These are phyloP conservation scores for Spea bombifrons DNA, from an alignment of 2,113 vertebrate genomes.

Conservation along the genomic window DNA sequence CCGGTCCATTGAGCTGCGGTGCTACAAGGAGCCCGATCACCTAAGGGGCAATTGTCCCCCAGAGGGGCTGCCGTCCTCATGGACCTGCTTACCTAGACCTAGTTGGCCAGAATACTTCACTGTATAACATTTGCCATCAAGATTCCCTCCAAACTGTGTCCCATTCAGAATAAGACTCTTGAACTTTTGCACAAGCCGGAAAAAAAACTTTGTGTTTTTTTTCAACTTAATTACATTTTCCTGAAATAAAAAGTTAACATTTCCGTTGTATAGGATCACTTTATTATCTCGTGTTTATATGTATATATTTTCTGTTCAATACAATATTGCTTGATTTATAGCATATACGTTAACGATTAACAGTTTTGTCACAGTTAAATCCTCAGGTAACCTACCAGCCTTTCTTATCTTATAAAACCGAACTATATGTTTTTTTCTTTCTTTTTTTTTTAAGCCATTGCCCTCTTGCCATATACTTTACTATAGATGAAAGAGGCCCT, in stretches of 20 bases:
- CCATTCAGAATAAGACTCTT: no score
- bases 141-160: no score
- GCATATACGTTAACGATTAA: slow-evolving; percentile 6
- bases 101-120: no score
- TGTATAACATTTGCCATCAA: no score
- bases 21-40: no score
- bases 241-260: no score
- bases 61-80: no score
- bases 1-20: no score
- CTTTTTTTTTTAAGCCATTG: background rate
- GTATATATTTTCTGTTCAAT: background rate
- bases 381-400: background rate
- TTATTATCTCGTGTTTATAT: background rate
- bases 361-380: background rate
- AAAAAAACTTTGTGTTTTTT: no score
- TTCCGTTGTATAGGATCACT: background rate
- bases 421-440: background rate
- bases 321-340: background rate
- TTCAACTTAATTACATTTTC: no score
- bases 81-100: no score
- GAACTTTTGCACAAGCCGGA: background rate
- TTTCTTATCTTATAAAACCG: background rate
- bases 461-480: slow-evolving; percentile 20
- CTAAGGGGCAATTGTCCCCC: no score
- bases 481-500: slow-evolving; percentile 48